Percentiles rank a stretch among this genome's conserved stretches.
Conservation (phyloP, 2,888 invertebrate species). For the Cynaeus angustus region DNA sequence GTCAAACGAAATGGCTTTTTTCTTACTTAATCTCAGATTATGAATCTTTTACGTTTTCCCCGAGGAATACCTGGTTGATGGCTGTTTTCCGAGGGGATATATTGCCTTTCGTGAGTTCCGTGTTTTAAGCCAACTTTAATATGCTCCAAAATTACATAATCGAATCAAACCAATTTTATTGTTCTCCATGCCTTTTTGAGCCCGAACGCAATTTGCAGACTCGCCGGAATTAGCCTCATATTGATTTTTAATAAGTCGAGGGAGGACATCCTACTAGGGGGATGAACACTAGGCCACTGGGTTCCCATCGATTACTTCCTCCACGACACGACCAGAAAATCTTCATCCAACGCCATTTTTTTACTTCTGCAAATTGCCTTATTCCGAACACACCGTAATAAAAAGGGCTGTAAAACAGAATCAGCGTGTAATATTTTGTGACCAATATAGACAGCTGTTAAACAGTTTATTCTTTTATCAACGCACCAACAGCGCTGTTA, state of each 20-base stretch:
- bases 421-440: slow-evolving; percentile 66
- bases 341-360: slow-evolving; percentile 13
- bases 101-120: slow-evolving; percentile 47
- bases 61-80: slow-evolving; percentile 68
- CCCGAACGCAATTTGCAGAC: slow-evolving; percentile 40
- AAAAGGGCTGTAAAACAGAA: slow-evolving; percentile 64
- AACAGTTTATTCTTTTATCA: slow-evolving; percentile 68
- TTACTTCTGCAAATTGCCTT: slow-evolving; percentile 54
- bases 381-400: slow-evolving; percentile 55
- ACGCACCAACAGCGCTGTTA: slow-evolving; percentile 66
- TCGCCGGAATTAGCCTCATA: slow-evolving; percentile 31
- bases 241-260: slow-evolving; percentile 43
- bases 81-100: slow-evolving; percentile 53
- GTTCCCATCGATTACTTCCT: slow-evolving; percentile 30
- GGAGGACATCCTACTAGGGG: slow-evolving; percentile 19
- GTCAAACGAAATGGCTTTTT: slow-evolving; percentile 70
- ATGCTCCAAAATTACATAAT: slow-evolving; percentile 58
- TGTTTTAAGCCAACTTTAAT: slow-evolving; percentile 55
- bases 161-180: slow-evolving; percentile 47
- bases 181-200: slow-evolving; percentile 36
- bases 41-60: slow-evolving; percentile 69
- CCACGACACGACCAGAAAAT: slow-evolving; percentile 17
- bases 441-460: slow-evolving; percentile 67
- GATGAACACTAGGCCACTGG: slow-evolving; percentile 36
- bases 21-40: slow-evolving; percentile 70